A percentile compares a stretch with the other conserved stretches of the same genome.
phyloP scores from a whole-genome alignment of 2,888 invertebrate species.

The Tetropium fuscum region DNA sequence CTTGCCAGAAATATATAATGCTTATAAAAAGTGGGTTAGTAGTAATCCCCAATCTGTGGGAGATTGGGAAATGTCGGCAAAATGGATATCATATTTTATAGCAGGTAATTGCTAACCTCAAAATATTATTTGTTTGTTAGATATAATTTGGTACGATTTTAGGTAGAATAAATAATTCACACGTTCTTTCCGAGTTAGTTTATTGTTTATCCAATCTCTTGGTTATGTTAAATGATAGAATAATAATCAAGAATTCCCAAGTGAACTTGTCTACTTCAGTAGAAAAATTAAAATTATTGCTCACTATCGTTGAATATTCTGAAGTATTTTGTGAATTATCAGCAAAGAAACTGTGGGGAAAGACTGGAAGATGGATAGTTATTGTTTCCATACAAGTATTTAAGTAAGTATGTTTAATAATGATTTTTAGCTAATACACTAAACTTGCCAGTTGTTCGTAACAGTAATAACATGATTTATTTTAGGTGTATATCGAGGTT shows the following conservation, averaged over 20 bases:
- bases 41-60: constrained; percentile 80
- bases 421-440: background rate
- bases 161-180: constrained; percentile 82
- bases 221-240: constrained; percentile 85
- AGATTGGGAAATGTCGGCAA: constrained; percentile 83
- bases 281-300: constrained; percentile 78
- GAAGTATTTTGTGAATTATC: constrained; percentile 91
- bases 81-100: constrained; percentile 86
- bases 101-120: constrained; percentile 72
- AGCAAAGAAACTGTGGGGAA: constrained; percentile 80
- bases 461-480: no score
- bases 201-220: constrained; percentile 88
- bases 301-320: constrained; percentile 88
- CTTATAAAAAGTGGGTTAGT: constrained; percentile 83
- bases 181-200: constrained; percentile 85
- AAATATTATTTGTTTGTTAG: no score
- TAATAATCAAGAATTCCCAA: constrained; percentile 74
- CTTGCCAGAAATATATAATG: constrained; percentile 67
- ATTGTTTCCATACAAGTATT: constrained; percentile 81
- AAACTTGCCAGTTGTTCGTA: background rate
- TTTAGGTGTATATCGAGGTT: constrained; percentile 69
- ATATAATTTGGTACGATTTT: constrained; percentile 56
- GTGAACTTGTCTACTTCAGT: constrained; percentile 64
- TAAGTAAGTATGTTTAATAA: constrained; percentile 72
- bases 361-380: constrained; percentile 82